Evolutionary conservation across 2,888 invertebrate genomes (phyloP).

Genomic region (Mythimna vitellina): DNA sequence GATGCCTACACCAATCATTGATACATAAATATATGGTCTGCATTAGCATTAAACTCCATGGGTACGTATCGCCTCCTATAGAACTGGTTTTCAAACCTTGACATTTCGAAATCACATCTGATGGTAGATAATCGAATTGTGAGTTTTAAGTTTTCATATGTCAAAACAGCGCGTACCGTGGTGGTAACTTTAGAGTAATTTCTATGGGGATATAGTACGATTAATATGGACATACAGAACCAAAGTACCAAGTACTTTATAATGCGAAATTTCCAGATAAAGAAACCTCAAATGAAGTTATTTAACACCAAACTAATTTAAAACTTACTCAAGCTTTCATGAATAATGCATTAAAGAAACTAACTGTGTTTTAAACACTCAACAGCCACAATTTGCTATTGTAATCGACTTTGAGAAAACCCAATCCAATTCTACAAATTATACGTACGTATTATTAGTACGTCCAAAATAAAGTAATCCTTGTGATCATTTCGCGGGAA

Average conservation of each 20-base stretch:
- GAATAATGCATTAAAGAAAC: constrained; percentile 45
- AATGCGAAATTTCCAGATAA: constrained; percentile 4
- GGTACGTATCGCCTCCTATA: constrained; percentile 51
- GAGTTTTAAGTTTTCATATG: constrained; percentile 40
- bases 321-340: constrained; percentile 34
- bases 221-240: constrained; percentile 13
- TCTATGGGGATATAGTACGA: constrained; percentile 11
- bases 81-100: constrained; percentile 76
- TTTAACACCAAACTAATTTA: constrained; percentile 24
- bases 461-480: constrained; percentile 5
- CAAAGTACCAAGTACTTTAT: constrained; percentile 4
- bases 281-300: constrained; percentile 30
- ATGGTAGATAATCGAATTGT: constrained; percentile 53
- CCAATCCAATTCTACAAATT: constrained; percentile 11
- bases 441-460: no score
- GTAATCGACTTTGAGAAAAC: constrained; percentile 18
- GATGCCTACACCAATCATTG: constrained; percentile 53
- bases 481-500: constrained; percentile 41
- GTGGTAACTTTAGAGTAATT: constrained; percentile 7
- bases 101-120: constrained; percentile 71
- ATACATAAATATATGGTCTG: constrained; percentile 49
- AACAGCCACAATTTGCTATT: constrained; percentile 29
- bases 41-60: constrained; percentile 70
- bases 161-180: constrained; percentile 24
- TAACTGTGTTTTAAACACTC: constrained; percentile 39